Conservation (phyloP, 35 echinoderm and acorn worm species). For the Chiridota heheva region DNA sequence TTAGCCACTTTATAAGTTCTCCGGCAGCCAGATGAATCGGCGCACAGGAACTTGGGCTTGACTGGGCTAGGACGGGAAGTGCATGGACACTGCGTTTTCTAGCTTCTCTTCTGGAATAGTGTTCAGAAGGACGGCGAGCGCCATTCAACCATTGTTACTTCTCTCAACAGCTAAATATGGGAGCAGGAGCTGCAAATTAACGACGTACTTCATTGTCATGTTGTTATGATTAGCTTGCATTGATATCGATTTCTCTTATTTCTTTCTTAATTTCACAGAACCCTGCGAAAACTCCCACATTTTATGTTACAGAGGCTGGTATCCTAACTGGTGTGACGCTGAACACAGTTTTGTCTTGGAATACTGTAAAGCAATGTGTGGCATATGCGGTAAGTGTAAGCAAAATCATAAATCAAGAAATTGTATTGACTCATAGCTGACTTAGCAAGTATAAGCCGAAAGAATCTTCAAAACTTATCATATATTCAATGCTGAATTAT, state of each 20-base stretch:
- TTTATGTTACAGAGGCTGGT: constrained; percentile 84
- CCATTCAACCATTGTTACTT: no score
- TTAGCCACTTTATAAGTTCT: no score
- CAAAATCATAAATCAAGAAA: background rate
- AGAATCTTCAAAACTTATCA: background rate
- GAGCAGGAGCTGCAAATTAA: no score
- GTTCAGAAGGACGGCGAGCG: no score
- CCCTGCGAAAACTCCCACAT: constrained; percentile 77
- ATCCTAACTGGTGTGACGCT: constrained; percentile 85
- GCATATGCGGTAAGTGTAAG: constrained; percentile 80
- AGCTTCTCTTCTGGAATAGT: no score
- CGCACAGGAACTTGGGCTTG: no score
- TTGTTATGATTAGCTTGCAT: no score
- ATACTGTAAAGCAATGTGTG: constrained; percentile 92
- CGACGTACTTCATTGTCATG: no score
- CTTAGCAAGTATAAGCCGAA: background rate
- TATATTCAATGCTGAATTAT: background rate
- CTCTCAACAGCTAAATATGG: no score
- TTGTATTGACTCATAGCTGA: background rate
- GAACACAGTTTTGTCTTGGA: constrained; percentile 79
- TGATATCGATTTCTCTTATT: background rate
- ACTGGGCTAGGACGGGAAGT: no score
- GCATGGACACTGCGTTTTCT: no score
- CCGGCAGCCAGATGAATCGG: no score
- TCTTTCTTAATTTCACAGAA: constrained; percentile 34